These are phyloP conservation scores for Silurus lanzhouensis DNA, from an alignment of 2,797 vertebrate genomes.

Conservation along the genomic window DNA sequence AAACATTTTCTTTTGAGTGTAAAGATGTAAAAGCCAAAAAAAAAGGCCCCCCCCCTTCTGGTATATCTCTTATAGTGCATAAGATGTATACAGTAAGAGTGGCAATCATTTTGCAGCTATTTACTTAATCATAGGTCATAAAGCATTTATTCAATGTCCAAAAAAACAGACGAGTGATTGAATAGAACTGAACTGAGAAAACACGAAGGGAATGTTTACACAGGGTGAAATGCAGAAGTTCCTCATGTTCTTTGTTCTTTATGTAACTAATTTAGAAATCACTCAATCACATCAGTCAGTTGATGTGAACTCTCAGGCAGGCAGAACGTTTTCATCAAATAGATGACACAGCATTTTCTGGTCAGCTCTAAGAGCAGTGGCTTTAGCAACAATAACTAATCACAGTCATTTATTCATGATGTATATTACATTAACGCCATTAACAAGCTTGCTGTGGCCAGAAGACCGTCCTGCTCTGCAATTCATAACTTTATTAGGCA, in stretches of 20 bases:
- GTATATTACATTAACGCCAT: background rate
- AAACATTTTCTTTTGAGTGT: too few relatives aligned
- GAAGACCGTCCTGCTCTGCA: background rate
- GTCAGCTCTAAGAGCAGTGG: background rate
- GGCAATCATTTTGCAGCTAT: background rate
- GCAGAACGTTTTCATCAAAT: background rate
- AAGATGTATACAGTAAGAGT: background rate
- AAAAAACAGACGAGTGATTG: too few relatives aligned
- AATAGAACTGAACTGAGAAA: background rate
- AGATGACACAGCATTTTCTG: slow-evolving; percentile 9
- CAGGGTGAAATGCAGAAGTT: background rate
- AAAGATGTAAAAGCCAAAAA: too few relatives aligned
- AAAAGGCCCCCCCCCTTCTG: too few relatives aligned
- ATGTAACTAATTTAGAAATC: too few relatives aligned
- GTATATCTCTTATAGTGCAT: too few relatives aligned
- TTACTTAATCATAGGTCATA: background rate
- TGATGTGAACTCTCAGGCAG: background rate
- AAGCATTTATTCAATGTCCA: background rate
- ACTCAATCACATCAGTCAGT: background rate
- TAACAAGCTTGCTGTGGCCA: background rate
- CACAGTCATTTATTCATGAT: background rate
- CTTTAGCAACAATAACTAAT: background rate
- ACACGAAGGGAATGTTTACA: background rate
- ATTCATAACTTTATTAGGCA: background rate
- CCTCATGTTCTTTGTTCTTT: too few relatives aligned